Conservation (phyloP, 2,113 vertebrate genomes). For the Pipra filicauda region DNA sequence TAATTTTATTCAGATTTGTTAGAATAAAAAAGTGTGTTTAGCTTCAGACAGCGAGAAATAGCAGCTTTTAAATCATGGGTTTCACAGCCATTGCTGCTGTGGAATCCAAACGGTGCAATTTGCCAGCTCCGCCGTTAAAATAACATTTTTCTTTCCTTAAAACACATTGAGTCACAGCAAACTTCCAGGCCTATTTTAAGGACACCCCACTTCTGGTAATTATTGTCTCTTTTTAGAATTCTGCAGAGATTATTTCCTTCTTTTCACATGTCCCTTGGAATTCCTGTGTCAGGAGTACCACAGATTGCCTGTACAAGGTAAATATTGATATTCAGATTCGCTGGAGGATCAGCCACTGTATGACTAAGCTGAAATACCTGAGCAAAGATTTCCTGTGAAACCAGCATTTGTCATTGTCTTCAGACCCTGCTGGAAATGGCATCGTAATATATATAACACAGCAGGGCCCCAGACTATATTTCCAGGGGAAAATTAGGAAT, state of each 20-base stretch:
- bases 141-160: conserved; percentile 17
- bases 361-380: background rate
- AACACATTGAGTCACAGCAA: background rate
- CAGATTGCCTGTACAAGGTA: background rate
- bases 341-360: background rate
- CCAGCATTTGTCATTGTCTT: background rate
- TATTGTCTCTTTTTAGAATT: background rate
- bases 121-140: background rate
- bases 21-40: background rate
- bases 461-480: background rate
- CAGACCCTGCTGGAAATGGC: background rate
- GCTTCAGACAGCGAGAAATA: conserved; percentile 15
- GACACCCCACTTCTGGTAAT: background rate
- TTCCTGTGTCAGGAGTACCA: background rate
- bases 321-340: background rate
- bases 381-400: background rate
- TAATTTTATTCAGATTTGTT: conserved; percentile 35
- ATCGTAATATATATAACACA: background rate
- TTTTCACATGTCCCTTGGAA: background rate
- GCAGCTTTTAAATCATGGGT: conserved; percentile 15
- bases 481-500: background rate
- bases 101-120: background rate
- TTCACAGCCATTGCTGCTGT: background rate
- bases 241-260: background rate
- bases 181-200: background rate